phyloP scores from a whole-genome alignment of 1,140 invertebrate genomes.

The Drosophila murphyi region DNA sequence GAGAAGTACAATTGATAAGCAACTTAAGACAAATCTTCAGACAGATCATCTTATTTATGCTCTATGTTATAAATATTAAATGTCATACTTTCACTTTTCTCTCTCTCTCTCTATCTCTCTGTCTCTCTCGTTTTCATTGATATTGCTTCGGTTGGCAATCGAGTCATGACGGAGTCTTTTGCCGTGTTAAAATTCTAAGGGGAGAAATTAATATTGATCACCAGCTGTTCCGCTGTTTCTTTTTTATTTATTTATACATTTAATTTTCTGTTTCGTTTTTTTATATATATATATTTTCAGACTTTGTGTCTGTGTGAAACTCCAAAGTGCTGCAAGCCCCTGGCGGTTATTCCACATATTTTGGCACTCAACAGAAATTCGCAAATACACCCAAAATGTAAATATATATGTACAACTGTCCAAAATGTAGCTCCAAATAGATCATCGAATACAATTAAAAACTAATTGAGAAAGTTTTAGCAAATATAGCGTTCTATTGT shows the following conservation, averaged over 20 bases:
- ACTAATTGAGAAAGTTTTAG: conserved; percentile 36
- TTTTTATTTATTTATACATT: too few species aligned
- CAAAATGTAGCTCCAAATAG: neutral
- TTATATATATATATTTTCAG: neutral
- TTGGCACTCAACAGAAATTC: neutral
- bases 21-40: conserved; percentile 4
- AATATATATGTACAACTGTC: conserved; percentile 4
- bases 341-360: neutral
- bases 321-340: neutral
- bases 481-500: conserved; percentile 44
- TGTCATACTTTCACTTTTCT: neutral
- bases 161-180: neutral
- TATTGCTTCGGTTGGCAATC: neutral
- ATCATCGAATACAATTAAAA: conserved; percentile 32
- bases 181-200: neutral
- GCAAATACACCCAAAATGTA: neutral
- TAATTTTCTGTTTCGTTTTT: too few species aligned
- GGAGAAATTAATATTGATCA: neutral
- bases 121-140: neutral
- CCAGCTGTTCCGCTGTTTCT: too few species aligned
- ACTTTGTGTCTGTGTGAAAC: neutral
- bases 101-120: neutral
- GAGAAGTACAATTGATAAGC: neutral
- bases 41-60: conserved; percentile 2
- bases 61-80: neutral